Percentiles rank a stretch among this genome's conserved stretches.
Conservation (phyloP, 2,797 vertebrate species). For the Pempheris klunzingeri region DNA sequence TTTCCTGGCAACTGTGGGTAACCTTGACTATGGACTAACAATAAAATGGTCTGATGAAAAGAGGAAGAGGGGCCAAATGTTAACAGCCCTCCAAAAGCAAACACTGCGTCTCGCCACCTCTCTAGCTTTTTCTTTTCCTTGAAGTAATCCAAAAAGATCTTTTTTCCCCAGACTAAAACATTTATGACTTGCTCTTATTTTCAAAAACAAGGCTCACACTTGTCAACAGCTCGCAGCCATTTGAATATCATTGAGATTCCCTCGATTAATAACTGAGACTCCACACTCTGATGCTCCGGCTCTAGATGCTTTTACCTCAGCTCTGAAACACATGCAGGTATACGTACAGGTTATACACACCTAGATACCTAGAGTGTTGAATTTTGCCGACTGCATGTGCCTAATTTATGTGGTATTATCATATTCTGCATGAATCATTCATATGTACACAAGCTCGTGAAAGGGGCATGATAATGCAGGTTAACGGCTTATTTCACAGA, state of each 20-base stretch:
- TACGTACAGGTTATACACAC: background rate
- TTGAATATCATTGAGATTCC: conserved; percentile 5
- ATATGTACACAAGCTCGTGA: conserved; percentile 15
- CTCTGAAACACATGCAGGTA: background rate
- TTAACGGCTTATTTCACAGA: conserved; percentile 27
- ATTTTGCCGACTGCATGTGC: background rate
- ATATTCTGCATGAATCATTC: conserved; percentile 39
- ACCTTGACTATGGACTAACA: conserved; percentile 64
- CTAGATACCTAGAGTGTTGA: background rate
- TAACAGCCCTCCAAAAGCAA: conserved; percentile 51
- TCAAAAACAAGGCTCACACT: background rate
- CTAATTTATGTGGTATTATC: conserved; percentile 11
- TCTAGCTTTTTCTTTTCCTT: conserved; percentile 7
- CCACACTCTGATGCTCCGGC: background rate
- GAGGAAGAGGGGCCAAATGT: conserved; percentile 55
- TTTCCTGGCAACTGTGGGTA: conserved; percentile 69
- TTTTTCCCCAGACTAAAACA: conserved; percentile 5
- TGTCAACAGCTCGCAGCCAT: background rate
- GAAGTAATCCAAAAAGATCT: conserved; percentile 5
- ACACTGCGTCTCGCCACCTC: background rate
- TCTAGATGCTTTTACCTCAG: background rate
- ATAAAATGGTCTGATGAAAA: conserved; percentile 63
- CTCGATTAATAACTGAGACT: background rate
- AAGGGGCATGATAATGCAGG: background rate
- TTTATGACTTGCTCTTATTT: background rate